phyloP scores from a whole-genome alignment of 1,140 invertebrate species.

The Drosophila novamexicana region DNA sequence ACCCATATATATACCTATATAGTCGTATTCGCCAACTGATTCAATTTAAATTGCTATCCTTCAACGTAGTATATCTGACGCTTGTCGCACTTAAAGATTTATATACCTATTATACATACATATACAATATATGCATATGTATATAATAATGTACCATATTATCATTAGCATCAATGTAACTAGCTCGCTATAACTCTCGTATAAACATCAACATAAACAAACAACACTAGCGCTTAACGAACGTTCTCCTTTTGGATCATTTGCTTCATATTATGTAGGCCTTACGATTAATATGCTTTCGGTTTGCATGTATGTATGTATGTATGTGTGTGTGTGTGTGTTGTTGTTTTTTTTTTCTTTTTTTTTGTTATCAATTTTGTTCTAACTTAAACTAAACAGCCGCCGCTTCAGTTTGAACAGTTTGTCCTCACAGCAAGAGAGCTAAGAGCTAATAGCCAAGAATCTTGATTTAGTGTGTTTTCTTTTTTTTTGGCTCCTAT shows the following conservation, averaged over 20 bases:
- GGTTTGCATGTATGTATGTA: constrained; percentile 30
- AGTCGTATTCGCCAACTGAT: constrained; percentile 35
- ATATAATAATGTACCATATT: constrained; percentile 63
- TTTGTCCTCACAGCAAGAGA: constrained; percentile 16
- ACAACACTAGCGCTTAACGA: constrained; percentile 76
- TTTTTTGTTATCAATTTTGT: constrained; percentile 67
- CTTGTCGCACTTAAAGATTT: constrained; percentile 43
- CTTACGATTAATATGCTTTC: constrained; percentile 55
- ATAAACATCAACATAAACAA: constrained; percentile 82
- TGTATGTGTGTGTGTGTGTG: constrained; percentile 13
- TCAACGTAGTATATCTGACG: constrained; percentile 43
- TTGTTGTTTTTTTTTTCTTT: constrained; percentile 17
- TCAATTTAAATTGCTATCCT: constrained; percentile 48
- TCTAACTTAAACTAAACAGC: constrained; percentile 82
- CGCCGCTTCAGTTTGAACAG: constrained; percentile 60
- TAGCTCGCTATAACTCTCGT: constrained; percentile 79
- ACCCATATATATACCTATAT: constrained; percentile 45
- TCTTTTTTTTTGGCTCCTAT: not conserved
- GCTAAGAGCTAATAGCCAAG: not conserved
- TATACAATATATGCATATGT: constrained; percentile 38
- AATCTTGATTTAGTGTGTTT: constrained; percentile 3
- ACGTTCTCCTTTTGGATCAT: constrained; percentile 26
- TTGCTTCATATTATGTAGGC: constrained; percentile 33
- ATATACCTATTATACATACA: constrained; percentile 24
- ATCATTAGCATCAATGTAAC: constrained; percentile 80